Conservation (phyloP, 2,113 vertebrate species). For the Elgaria multicarinata region DNA sequence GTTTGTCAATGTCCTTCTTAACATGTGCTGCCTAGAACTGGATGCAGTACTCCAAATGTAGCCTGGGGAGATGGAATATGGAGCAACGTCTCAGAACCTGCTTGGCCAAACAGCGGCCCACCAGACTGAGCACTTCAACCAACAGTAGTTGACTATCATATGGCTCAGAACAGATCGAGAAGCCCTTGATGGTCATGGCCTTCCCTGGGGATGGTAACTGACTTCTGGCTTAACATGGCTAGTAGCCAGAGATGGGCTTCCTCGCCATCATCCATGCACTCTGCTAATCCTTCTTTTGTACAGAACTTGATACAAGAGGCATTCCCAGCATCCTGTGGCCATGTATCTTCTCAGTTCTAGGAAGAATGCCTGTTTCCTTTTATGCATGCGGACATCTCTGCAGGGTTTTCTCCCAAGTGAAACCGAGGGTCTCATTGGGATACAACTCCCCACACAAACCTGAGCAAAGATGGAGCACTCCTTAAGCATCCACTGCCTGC, state of each 20-base stretch:
- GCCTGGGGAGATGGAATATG: not conserved
- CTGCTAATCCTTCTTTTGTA: not conserved
- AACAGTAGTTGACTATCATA: not conserved
- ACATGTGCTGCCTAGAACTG: too few relatives aligned
- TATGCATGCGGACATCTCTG: too few relatives aligned
- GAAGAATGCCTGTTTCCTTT: not conserved
- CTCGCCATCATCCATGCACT: not conserved
- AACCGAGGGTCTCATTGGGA: not conserved
- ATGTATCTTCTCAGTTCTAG: not conserved
- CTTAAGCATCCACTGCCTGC: not conserved
- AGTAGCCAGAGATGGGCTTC: not conserved
- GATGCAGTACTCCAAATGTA: too few relatives aligned
- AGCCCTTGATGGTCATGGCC: not conserved
- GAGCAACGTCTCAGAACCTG: not conserved
- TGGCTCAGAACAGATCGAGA: not conserved
- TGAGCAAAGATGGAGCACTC: not conserved
- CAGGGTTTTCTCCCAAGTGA: not conserved
- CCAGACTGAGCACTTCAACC: too few relatives aligned
- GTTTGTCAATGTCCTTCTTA: too few relatives aligned
- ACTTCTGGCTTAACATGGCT: not conserved
- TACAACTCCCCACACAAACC: not conserved
- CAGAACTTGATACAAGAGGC: not conserved
- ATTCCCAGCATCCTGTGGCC: not conserved
- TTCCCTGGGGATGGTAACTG: not conserved
- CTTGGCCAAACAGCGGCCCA: not conserved